Base-by-base conservation (phyloP, 2,888 invertebrate genomes). In the Exephanes ischioxanthus region DNA sequence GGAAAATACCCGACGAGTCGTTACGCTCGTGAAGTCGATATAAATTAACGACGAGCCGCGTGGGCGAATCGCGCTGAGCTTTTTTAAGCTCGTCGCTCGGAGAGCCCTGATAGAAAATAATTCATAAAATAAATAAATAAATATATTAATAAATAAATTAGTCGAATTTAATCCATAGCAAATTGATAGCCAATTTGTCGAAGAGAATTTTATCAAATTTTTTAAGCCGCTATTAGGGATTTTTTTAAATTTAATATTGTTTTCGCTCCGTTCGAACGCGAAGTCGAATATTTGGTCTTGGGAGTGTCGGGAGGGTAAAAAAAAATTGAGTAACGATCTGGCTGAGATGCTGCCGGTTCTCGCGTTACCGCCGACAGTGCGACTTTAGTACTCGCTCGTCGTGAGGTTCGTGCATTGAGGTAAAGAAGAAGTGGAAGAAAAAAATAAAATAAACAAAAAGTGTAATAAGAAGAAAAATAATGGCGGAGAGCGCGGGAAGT, bases 401-500 rank as follows among this genome's bases (percentile, higher is more conserved):
- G 63, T 63, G 75, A 78, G 55, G 19, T 71, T 78, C 73, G 73
- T 66, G 78, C 37, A 7, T 48, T n/a, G n/a, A 9, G 66, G 19
- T 71, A 55, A 14, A 48, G 26, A 55, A 80, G 19, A 22, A 48
- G 37, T 37, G 37, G 37, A 77, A 22, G 63, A 63, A n/a, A 51
- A 37, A 61, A 68, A n/a, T n/a, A 61, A 63, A 45, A 41, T 7
- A 41, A 11, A 37, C 14, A 53, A 41, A 26, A 63, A 61, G 26
- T 70, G 73, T 48, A 37, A 71, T 7, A 76, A 48, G 33, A 11
- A 45, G 63, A 61, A 70, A 70, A 89, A 89, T 87, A 87, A 94
- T 94, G 94, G 93, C 93, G 84, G 94, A 94, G 88, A 93, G 92
- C 87, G 93, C 93, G 88, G 92, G 91, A 76, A 94, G 93, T 86